Conservation (phyloP, 2,888 invertebrate species). For the Petrophora chlorosata region DNA sequence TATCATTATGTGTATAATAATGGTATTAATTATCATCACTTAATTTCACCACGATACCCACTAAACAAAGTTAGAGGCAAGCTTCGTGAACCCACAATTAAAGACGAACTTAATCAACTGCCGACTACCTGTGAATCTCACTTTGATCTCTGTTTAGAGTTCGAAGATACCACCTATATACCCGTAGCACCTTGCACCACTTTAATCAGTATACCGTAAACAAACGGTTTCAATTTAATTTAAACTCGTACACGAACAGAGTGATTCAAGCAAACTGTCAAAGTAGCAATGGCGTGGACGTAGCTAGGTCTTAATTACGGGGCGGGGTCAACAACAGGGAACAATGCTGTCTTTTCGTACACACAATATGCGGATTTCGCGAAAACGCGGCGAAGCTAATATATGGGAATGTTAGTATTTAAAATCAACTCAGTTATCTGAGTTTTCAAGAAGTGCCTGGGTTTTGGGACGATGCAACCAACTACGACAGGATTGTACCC, state of each 20-base stretch:
- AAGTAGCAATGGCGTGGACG: slow-evolving; percentile 58
- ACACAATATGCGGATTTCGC: too few species aligned
- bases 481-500: too few species aligned
- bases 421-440: too few species aligned
- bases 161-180: slow-evolving; percentile 28
- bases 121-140: slow-evolving; percentile 21
- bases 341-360: too few species aligned
- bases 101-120: slow-evolving; percentile 22
- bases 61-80: slow-evolving; percentile 4
- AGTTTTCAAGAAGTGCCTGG: too few species aligned
- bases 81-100: slow-evolving; percentile 21
- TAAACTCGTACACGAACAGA: slow-evolving; percentile 47
- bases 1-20: too few species aligned
- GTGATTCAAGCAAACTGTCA: slow-evolving; percentile 58
- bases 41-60: background rate
- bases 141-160: slow-evolving; percentile 28
- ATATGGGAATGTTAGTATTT: too few species aligned
- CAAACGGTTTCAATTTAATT: slow-evolving; percentile 62
- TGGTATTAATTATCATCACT: slow-evolving; percentile 7
- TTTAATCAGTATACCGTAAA: slow-evolving; percentile 55
- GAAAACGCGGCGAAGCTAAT: too few species aligned
- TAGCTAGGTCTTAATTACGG: too few species aligned
- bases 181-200: slow-evolving; percentile 35
- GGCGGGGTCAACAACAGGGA: too few species aligned
- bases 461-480: too few species aligned